Evolutionary conservation across 2,797 vertebrate genomes (phyloP), one percentile per base, ranked within the genome.

Genomic region (Megalops cyprinoides): DNA sequence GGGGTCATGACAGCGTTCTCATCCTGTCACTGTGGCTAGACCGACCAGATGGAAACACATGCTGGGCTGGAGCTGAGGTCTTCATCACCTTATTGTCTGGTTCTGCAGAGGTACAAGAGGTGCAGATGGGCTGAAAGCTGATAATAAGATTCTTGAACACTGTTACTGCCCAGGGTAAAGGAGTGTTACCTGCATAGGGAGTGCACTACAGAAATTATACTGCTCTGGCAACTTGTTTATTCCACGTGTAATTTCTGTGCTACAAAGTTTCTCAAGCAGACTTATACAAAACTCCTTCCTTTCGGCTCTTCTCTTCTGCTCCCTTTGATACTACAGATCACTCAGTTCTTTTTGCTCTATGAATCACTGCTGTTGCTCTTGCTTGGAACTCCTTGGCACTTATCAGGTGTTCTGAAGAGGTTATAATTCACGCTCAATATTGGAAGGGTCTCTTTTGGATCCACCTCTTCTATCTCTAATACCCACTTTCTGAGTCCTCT

Each of bases 131-230:
- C 77, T 81, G 79, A 62, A 48, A 79, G 39, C 81, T 82, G 78
- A 87, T 87, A 84, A 88, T 88, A 78, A 85, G 83, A 82, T 85
- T 83, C 79, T 78, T 74, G 81, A 73, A 74, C 78, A 79, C 83
- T 60, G 56, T 78, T 82, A 76, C 74, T 49, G 75, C 62, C 79
- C 56, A 58, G 79, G 76, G 82, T 69, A 42, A 55, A 10, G 48
- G 34, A 44, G 37, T 77, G 74, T 77, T 77, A 74, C 74, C 65
- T 74, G 62, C 53, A 46, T 39, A 42, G 79, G 71, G 71, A 74
- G 44, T 53, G 39, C 28, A 73, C 37, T 28, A 62, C 74, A 79
- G 60, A 83, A 48, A 60, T 60, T 60, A 75, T 42, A 80, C 28
- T 34, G 55, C 39, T 58, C 53, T 28, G 1, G 69, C 7, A 58